A percentile compares a stretch with the other conserved stretches of the same genome.
These are phyloP conservation scores for Malurus elegans DNA, from an alignment of 2,113 vertebrate genomes.

Conservation along the genomic window DNA sequence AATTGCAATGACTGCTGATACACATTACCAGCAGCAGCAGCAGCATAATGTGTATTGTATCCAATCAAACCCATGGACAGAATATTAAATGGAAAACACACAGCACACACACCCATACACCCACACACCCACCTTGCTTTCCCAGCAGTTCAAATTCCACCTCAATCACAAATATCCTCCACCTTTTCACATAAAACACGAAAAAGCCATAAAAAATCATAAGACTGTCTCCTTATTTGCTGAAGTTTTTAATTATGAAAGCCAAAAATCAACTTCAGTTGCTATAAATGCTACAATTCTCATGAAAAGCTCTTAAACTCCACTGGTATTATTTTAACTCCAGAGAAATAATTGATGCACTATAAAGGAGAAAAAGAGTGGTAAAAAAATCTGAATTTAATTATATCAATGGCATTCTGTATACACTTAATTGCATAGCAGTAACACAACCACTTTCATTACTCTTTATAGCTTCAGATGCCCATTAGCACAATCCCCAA, in stretches of 20 bases:
- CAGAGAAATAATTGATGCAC: not conserved
- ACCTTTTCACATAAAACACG: not conserved
- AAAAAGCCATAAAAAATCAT: not conserved
- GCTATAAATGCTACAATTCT: not conserved
- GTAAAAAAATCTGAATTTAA: conserved; percentile 48
- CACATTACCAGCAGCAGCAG: not conserved
- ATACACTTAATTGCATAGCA: conserved; percentile 39
- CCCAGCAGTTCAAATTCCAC: not conserved
- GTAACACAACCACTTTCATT: conserved; percentile 57
- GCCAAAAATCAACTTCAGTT: not conserved
- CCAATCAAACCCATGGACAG: not conserved
- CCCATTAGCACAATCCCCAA: conserved; percentile 60
- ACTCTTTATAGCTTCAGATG: conserved; percentile 61
- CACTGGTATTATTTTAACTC: not conserved
- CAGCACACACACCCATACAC: fast-evolving
- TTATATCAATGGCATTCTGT: conserved; percentile 19
- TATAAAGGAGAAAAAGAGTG: not conserved
- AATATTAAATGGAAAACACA: not conserved
- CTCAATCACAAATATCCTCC: not conserved
- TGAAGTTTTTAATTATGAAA: not conserved
- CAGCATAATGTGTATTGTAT: not conserved
- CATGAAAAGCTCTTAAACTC: not conserved
- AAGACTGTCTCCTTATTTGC: not conserved
- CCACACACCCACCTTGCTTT: not conserved
- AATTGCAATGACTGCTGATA: not conserved